These are phyloP conservation scores for Turdus rufiventris DNA, from an alignment of 2,113 vertebrate genomes.

Conservation along the genomic window DNA sequence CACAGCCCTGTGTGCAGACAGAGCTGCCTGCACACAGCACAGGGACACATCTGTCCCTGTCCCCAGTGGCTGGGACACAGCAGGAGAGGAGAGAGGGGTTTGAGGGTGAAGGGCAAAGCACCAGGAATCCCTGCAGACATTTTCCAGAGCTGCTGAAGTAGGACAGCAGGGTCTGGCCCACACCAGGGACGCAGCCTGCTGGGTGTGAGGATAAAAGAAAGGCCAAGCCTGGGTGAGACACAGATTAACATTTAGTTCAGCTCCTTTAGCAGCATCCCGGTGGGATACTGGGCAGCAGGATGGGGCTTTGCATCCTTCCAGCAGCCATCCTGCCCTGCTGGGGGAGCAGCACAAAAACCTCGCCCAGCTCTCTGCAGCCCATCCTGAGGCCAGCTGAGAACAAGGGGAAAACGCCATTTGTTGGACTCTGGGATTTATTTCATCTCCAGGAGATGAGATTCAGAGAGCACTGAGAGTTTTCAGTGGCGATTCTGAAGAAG, in stretches of 20 bases:
- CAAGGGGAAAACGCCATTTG: neutral
- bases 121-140: neutral
- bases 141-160: neutral
- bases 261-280: neutral
- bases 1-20: neutral
- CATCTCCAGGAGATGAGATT: neutral
- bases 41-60: neutral
- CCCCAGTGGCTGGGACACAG: accelerated
- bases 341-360: neutral
- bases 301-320: neutral
- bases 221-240: neutral
- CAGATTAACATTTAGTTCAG: neutral
- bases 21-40: neutral
- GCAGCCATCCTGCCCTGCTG: neutral
- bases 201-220: neutral
- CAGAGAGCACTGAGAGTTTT: neutral
- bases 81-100: neutral
- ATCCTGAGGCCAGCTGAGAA: neutral
- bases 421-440: neutral
- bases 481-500: neutral
- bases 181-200: neutral
- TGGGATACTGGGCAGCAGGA: neutral
- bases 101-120: neutral
- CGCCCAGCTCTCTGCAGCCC: neutral
- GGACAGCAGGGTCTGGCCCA: neutral